Conservation (phyloP, 2,797 vertebrate species). For the Tragelaphus eurycerus region DNA sequence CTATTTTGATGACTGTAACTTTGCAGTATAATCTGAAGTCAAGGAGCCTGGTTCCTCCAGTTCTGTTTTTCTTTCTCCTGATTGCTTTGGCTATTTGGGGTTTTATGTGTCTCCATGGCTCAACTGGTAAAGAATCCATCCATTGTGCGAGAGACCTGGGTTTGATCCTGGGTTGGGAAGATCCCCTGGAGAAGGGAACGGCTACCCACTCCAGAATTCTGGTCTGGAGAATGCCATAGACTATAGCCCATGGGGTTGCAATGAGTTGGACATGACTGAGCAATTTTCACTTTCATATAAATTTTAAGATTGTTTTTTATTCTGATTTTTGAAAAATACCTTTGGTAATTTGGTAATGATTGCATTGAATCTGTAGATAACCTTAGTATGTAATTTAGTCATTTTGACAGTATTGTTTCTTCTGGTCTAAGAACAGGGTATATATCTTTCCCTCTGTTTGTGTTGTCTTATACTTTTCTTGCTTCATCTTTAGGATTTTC, state of each 20-base stretch:
- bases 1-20: background rate
- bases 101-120: background rate
- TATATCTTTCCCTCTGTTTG: background rate
- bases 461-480: background rate
- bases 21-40: background rate
- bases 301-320: background rate
- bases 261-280: background rate
- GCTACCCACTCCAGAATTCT: background rate
- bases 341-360: background rate
- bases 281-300: background rate
- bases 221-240: background rate
- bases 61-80: background rate
- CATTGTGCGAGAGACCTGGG: rapidly evolving
- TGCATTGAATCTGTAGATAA: background rate
- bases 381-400: background rate
- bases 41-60: background rate
- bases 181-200: background rate
- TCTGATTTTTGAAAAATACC: background rate
- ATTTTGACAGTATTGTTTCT: background rate
- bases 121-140: background rate
- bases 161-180: background rate
- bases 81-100: background rate
- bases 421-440: background rate
- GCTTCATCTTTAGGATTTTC: background rate
- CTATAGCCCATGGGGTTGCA: background rate